These are phyloP conservation scores for Paedocypris sp. DNA, from an alignment of 2,113 vertebrate species.

Conservation along the genomic window DNA sequence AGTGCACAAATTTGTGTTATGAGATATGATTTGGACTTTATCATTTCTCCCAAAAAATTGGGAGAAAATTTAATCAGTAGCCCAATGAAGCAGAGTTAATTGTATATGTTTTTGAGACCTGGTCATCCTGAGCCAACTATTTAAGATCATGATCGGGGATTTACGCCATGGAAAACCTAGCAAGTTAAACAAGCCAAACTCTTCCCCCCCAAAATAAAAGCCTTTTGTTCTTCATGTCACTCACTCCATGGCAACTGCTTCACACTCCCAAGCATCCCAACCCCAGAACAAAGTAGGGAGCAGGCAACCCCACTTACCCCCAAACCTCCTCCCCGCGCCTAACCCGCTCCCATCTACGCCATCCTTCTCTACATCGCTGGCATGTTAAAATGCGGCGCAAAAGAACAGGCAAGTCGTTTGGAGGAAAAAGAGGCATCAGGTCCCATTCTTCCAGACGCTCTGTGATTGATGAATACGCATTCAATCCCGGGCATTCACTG, in stretches of 20 bases:
- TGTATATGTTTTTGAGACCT: constrained; percentile 21
- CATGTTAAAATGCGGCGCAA: constrained; percentile 20
- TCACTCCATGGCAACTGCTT: constrained; percentile 62
- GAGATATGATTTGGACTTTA: too few species aligned
- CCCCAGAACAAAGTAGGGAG: constrained; percentile 55
- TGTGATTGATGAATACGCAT: not conserved
- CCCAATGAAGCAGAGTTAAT: too few species aligned
- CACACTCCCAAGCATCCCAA: constrained; percentile 56
- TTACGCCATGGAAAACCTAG: constrained; percentile 55
- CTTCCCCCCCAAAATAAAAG: constrained; percentile 49
- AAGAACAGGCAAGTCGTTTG: not conserved
- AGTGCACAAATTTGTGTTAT: too few species aligned
- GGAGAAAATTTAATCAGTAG: too few species aligned
- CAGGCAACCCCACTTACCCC: constrained; percentile 45
- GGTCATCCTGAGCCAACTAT: constrained; percentile 40
- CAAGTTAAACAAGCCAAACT: constrained; percentile 61
- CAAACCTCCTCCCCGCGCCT: constrained; percentile 27
- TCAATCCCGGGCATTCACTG: not conserved
- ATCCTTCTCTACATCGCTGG: constrained; percentile 10
- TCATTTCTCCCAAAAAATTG: too few species aligned
- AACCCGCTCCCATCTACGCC: constrained; percentile 21
- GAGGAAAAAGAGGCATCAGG: not conserved
- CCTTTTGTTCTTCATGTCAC: constrained; percentile 51
- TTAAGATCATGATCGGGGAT: constrained; percentile 49
- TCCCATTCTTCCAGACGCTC: constrained; percentile 8